A percentile compares a stretch with the other conserved stretches of the same genome.
Conservation (phyloP, 1,140 invertebrate species). For the Rhyacophila brunnea region DNA sequence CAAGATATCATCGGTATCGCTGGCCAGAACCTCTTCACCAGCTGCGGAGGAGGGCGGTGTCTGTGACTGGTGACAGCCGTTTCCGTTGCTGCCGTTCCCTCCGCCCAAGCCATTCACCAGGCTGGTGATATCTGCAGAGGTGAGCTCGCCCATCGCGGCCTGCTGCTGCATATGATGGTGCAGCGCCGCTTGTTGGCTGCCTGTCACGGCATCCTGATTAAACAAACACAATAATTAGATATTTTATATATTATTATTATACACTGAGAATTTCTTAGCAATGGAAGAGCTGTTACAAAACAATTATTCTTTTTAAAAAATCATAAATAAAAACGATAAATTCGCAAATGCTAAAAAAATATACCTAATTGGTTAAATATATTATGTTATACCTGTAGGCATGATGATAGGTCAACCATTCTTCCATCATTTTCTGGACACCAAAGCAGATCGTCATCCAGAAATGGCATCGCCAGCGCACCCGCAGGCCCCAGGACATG, state of each 20-base stretch:
- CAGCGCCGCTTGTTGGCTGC: constrained; percentile 47
- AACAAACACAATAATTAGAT: too few relatives aligned
- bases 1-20: constrained; percentile 68
- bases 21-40: constrained; percentile 62
- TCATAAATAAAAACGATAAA: too few relatives aligned
- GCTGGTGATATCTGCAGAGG: constrained; percentile 4
- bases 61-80: background rate
- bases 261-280: too few relatives aligned
- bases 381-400: constrained; percentile 84
- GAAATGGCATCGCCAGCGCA: constrained; percentile 85
- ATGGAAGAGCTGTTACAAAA: too few relatives aligned
- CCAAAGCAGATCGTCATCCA: constrained; percentile 89
- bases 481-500: constrained; percentile 62
- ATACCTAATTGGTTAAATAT: too few relatives aligned
- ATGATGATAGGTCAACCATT: constrained; percentile 85
- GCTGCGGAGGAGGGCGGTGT: constrained; percentile 37
- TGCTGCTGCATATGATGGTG: constrained; percentile 9
- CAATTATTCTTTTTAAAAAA: too few relatives aligned
- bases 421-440: constrained; percentile 88
- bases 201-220: constrained; percentile 51
- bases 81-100: background rate
- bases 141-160: background rate
- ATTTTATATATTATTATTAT: too few relatives aligned
- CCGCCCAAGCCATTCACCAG: constrained; percentile 6
- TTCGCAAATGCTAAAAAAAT: too few relatives aligned